Evolutionary conservation across 1,140 invertebrate genomes (phyloP), one percentile per base, ranked within the genome.

Genomic region (Cheumatopsyche charites): DNA sequence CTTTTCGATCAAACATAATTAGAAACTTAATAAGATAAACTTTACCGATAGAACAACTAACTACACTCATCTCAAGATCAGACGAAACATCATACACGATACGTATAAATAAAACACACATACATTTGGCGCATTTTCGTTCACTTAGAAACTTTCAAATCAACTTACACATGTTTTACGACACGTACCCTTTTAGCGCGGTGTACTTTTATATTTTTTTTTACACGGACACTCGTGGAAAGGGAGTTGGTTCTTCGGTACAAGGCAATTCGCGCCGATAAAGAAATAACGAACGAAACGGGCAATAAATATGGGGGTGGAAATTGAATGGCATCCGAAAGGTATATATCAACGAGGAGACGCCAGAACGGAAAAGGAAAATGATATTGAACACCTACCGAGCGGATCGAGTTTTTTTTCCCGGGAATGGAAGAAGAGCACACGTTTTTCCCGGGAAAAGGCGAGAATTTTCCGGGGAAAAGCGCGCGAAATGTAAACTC

Each of bases 241-340:
- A 58, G 25, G n/a, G 29, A 36, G 29, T 9, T 19, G 55, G 55
- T n/a, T n/a, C n/a, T n/a, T n/a, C n/a, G n/a, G n/a, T n/a, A n/a
- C 55, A 25, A 25, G 23, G 55, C 55, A 58, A 58, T 58, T 58
- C 55, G 19, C 17, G 23, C 55, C 55, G 55, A 58, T 58, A 58
- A 58, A 58, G 55, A 58, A 58, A 58, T 58, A 58, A 58, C 55
- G 55, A 58, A 58, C 17, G 55, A 47, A 66, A 47, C 42, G 42
- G 23, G 63, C 63, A 47, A 66, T 66, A 66, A 66, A 66, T 66
- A 66, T 58, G 47, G 13, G 41, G 23, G 29, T 36, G 19, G 63
- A 66, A 66, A 66, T 66, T 66, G 63, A 66, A 66, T 47, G 63
- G 63, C 42, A 66, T 66, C 63, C 63, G 63, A 66, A 66, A 13